Base-by-base conservation (phyloP, 2,113 vertebrate species). In the Melospiza georgiana region DNA sequence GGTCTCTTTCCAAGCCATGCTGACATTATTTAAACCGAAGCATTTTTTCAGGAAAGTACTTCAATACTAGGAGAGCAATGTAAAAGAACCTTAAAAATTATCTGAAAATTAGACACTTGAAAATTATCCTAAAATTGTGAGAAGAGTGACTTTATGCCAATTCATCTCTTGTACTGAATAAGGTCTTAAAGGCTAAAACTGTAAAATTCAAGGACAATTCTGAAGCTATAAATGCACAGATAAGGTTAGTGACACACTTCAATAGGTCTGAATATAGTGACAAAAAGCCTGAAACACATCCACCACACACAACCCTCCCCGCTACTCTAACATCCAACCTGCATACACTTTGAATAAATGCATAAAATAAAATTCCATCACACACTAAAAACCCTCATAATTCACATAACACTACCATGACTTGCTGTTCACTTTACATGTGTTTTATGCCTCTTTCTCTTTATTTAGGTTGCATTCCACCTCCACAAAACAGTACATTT, bases 261-360 rank as follows among this genome's bases (percentile, higher is more conserved):
- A 62, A 28, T 3, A 46, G 17, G 41, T 37, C 23, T 66, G 46
- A 62, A 75, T 12, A 57, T 3, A 88, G 15, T 10, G 67, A 75
- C 31, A 86, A 83, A 57, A 74, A 74, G 14, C 22, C 67, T 48
- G 37, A 58, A 88, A 79, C 17, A 46, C 6, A 75, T 54, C 28
- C 31, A n/a, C 5, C 3, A 15, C 3, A 21, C n/a, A 58, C 16
- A 82, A 49, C 22, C 14, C 6, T 15, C 33, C 30, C 44, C 0
- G 0, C 11, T 74, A 30, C 18, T 83, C 49, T 48, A 43, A 71
- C 35, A 75, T 31, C 21, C 12, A 57, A 21, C 33, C 49, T 72
- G 67, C 24, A 49, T 15, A 58, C 4, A 54, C 28, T 39, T 74
- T 9, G 11, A 86, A 72, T 43, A 82, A 85, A 66, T 35, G 66